phyloP scores from a whole-genome alignment of 1,140 invertebrate species.

The Leptinotarsa undecemlineata region DNA sequence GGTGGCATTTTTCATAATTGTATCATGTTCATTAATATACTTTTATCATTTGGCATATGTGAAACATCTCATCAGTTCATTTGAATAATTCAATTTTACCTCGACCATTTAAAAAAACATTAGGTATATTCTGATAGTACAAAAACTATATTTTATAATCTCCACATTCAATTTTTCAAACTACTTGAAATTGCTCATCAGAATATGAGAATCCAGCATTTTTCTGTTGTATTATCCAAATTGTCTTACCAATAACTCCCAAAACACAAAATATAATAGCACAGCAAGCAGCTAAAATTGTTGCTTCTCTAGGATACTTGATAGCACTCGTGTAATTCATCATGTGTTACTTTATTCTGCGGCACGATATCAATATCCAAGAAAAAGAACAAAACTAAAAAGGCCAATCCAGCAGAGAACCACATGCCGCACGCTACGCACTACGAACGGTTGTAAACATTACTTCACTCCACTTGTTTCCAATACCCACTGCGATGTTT shows the following conservation, averaged over 20 bases:
- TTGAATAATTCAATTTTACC: too few species aligned
- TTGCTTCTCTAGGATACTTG: conserved; percentile 70
- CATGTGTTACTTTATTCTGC: conserved; percentile 14
- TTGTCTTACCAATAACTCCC: conserved; percentile 72
- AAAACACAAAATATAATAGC: conserved; percentile 78
- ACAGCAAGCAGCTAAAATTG: conserved; percentile 74
- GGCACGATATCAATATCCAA: background rate
- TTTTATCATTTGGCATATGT: too few species aligned
- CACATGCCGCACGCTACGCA: conserved; percentile 9
- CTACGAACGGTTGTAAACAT: conserved; percentile 9
- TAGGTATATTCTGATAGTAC: too few species aligned
- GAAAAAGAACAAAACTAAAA: conserved; percentile 3
- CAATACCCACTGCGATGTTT: conserved; percentile 15
- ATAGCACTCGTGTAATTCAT: conserved; percentile 39
- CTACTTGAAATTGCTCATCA: too few species aligned
- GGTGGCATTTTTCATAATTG: too few species aligned
- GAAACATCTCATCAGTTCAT: too few species aligned
- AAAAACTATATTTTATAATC: too few species aligned
- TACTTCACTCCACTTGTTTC: conserved; percentile 15
- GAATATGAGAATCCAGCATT: background rate
- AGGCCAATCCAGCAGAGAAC: background rate
- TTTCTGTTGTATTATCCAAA: background rate
- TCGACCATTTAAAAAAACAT: too few species aligned
- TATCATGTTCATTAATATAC: too few species aligned
- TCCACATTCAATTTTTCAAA: too few species aligned